Base-by-base conservation (phyloP, 2,113 vertebrate genomes). In the Paramisgurnus dabryanus region DNA sequence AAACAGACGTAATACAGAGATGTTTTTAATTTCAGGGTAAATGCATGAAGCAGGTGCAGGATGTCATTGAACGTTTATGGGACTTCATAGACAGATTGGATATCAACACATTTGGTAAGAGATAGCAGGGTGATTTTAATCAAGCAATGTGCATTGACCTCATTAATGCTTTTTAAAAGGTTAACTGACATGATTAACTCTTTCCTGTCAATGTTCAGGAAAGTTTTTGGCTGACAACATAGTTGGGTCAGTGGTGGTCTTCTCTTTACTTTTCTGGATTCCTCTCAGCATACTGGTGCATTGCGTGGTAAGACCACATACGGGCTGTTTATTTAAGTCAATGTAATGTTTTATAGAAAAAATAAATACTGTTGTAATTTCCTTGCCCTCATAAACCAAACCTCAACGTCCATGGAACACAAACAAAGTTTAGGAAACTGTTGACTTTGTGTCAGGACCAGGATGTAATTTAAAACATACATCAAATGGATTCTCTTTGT, bases 161-260 rank as follows among this genome's bases (percentile, higher is more conserved):
- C 15, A 15, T 40, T 55, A 10, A n/a, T 18, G 7, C 3, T 15
- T 8, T 34, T 34, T 60, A 34, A 27, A 34, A 3, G 27, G 27
- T 34, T 76, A 64, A n/a, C 41, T 55, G 5, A 50, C 2, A 67
- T 47, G 65, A 47, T 22, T 63, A 3, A 80, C 68, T 70, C 2
- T 9, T 55, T 82, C 58, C 11, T 22, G 0, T 77, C 3, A 75
- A 80, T 71, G 85, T 74, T 67, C 91, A 99, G 98, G 97, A 39
- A 98, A 98, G 88, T 99, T 99, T 86, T 88, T 99, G 58, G 96
- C 97, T 0, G 98, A 99, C 84, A 99, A 99, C 87, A 99, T 99
- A 4, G 98, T 99, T 39, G 98, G 97, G 17, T 99, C 98, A 0
- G 98, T 99, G n/a, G 92, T 99, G 57, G 96, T 99, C 65, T 99